Base-by-base conservation (phyloP, 1,140 invertebrate species). In the Drosophila oshimai region DNA sequence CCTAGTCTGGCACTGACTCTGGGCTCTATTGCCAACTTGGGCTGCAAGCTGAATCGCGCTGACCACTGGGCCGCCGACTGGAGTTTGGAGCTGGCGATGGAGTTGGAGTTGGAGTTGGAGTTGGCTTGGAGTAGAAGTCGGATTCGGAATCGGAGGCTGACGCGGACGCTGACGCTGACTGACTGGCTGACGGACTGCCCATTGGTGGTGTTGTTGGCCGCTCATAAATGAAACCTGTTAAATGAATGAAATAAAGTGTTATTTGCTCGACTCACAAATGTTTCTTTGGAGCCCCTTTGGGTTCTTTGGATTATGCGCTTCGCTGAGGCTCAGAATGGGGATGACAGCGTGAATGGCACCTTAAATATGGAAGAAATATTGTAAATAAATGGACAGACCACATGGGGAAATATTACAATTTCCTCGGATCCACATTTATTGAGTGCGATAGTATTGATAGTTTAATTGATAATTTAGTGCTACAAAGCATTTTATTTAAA, bases 211-310 rank as follows among this genome's bases (percentile, higher is more conserved):
- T 68, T 73, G 64, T 51, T 74, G 60, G 51, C 9, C 70, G 76
- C 81, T 87, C 81, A 87, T 87, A 87, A 87, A 87, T 87, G 81
- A 87, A 87, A 87, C 81, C 81, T 87, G 81, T 87, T 87, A 87
- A 87, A 87, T 87, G 81, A 87, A 87, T 87, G 81, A 87, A 87
- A 87, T 87, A 87, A 87, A 87, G 81, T 87, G 81, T 87, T 87
- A 87, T 87, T 87, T 87, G 81, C 81, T 87, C 73, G 83, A 87
- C 81, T 87, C 81, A 87, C 81, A 87, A 87, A 87, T 87, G 81
- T 88, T 87, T 75, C 67, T 58, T 60, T 53, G 74, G 70, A 46
- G 47, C 70, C 69, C 45, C 70, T 74, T 74, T 74, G 49, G 68
- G 46, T 67, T 76, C 62, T 77, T 67, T 51, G 29, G 49, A 50